Evolutionary conservation across 2,888 invertebrate species (phyloP).

Genomic region (Drosophila greeni): DNA sequence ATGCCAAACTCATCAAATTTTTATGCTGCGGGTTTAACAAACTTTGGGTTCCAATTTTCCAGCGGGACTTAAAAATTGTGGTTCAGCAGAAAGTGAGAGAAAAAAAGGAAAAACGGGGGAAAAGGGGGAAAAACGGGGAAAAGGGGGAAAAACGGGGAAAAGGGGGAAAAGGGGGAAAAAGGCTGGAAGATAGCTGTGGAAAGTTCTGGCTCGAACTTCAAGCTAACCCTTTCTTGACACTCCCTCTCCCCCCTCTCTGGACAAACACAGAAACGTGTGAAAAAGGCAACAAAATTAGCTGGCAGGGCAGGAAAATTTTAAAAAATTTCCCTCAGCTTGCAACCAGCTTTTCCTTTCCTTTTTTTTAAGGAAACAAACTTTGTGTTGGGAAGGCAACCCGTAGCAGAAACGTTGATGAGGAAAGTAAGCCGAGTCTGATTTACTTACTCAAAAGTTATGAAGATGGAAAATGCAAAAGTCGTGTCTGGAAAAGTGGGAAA

Average conservation of each 20-base stretch:
- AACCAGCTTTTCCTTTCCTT: conserved; percentile 38
- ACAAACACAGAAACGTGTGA: conserved; percentile 68
- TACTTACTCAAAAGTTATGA: conserved; percentile 59
- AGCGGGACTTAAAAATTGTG: conserved; percentile 54
- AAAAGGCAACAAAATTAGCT: conserved; percentile 67
- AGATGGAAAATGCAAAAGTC: conserved; percentile 62
- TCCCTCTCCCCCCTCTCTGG: conserved; percentile 9
- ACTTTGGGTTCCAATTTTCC: conserved; percentile 39
- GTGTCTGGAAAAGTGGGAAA: conserved; percentile 43
- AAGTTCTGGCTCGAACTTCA: conserved; percentile 16
- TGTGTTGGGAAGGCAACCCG: conserved; percentile 5
- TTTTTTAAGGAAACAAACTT: conserved; percentile 29
- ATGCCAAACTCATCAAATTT: conserved; percentile 72
- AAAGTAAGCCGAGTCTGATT: conserved; percentile 40
- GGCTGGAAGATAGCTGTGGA: not conserved
- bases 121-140: too few species aligned
- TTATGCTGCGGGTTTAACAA: conserved; percentile 68
- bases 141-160: too few species aligned
- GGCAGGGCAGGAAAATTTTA: conserved; percentile 44
- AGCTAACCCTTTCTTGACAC: conserved; percentile 60
- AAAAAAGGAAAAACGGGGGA: not conserved
- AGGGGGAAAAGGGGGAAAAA: too few species aligned
- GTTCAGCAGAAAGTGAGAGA: conserved; percentile 27
- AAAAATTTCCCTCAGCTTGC: conserved; percentile 1
- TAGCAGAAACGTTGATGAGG: conserved; percentile 19